These are phyloP conservation scores for Neolamprologus kungweensis DNA, from an alignment of 2,113 vertebrate genomes.

Conservation along the genomic window DNA sequence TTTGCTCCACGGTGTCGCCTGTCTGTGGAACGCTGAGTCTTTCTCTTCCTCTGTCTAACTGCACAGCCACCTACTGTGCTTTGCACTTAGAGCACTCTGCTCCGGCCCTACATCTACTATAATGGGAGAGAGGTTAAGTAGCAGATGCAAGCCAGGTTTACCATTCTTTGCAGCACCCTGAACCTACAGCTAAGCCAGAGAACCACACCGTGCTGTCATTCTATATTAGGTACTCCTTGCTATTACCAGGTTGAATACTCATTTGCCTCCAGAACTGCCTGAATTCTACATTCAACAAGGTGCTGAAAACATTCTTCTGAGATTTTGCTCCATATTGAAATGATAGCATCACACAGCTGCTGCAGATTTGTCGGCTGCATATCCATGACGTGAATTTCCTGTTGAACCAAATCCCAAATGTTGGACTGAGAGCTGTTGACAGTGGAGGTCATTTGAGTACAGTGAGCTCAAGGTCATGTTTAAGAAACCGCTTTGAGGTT, in stretches of 20 bases:
- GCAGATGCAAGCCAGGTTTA: background rate
- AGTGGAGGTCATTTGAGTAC: background rate
- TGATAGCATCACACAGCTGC: background rate
- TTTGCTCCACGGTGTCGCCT: background rate
- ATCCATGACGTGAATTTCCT: background rate
- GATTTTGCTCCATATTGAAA: background rate
- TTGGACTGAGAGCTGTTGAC: background rate
- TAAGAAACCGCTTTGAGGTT: background rate
- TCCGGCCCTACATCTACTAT: background rate
- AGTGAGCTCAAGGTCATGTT: background rate
- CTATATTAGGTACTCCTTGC: background rate
- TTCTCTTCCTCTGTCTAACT: background rate
- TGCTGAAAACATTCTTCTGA: background rate
- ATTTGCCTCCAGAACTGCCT: background rate
- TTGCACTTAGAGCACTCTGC: background rate
- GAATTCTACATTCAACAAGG: background rate
- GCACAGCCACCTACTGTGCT: background rate
- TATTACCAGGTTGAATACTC: background rate
- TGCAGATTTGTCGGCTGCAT: background rate
- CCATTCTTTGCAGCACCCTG: background rate
- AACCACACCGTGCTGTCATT: background rate
- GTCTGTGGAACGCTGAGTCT: background rate
- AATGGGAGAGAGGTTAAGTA: background rate
- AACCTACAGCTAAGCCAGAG: background rate
- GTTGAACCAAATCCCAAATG: background rate